A percentile compares a stretch with the other conserved stretches of the same genome.
phyloP scores from a whole-genome alignment of 2,113 vertebrate genomes.

The Trematocara marginatum region DNA sequence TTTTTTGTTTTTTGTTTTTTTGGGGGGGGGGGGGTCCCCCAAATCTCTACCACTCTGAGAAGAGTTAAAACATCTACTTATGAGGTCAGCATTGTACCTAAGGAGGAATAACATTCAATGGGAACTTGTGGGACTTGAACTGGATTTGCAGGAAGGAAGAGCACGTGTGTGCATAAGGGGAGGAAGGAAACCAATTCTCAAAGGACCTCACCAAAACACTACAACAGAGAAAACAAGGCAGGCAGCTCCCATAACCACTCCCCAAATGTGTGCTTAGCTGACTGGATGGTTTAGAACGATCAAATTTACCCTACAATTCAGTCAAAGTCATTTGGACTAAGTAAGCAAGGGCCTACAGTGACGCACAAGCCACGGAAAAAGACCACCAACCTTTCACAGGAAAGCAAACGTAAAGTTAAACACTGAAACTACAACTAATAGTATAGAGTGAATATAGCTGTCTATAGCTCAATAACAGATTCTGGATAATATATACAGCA shows the following conservation, averaged over 20 bases:
- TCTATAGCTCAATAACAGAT: neutral
- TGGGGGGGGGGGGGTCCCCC: no score
- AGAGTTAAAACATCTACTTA: neutral
- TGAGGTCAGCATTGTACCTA: neutral
- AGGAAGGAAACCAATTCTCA: conserved; percentile 65
- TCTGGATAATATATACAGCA: neutral
- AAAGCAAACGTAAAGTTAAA: neutral
- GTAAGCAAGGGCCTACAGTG: neutral
- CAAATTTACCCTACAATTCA: neutral
- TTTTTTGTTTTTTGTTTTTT: neutral
- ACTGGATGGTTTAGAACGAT: conserved; percentile 11
- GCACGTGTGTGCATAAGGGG: conserved; percentile 55
- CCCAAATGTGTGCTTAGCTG: neutral
- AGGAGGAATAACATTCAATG: conserved; percentile 19
- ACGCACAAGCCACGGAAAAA: neutral
- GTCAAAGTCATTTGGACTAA: neutral
- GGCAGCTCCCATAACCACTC: conserved; percentile 32
- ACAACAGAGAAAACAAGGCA: conserved; percentile 55
- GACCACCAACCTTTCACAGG: neutral
- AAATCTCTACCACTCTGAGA: neutral
- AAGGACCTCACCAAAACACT: conserved; percentile 43
- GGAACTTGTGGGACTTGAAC: conserved; percentile 25
- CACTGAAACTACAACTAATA: neutral
- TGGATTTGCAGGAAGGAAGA: conserved; percentile 69
- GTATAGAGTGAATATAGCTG: neutral